A percentile compares a stretch with the other conserved stretches of the same genome.
These are phyloP conservation scores for Hassar affinis DNA, from an alignment of 2,113 vertebrate species.

Conservation along the genomic window DNA sequence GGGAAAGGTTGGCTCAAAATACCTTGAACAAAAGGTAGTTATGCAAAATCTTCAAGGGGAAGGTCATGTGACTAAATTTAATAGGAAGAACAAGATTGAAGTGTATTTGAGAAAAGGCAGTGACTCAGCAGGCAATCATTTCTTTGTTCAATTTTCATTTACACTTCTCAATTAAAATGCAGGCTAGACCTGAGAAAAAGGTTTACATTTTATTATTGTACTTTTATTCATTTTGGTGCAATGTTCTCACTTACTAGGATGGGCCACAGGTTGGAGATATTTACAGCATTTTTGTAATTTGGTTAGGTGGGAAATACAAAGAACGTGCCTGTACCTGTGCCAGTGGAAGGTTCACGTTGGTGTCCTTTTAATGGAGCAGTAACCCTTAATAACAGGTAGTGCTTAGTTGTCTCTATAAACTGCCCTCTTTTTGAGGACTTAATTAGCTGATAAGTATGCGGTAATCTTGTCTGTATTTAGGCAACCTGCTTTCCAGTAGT, in stretches of 20 bases:
- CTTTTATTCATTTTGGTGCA: neutral
- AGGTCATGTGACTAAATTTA: constrained; percentile 35
- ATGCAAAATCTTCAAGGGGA: constrained; percentile 22
- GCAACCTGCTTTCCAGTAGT: neutral
- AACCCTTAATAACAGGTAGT: neutral
- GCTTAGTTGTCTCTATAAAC: neutral
- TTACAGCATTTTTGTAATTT: neutral
- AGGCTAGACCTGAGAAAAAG: neutral
- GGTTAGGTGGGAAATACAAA: neutral
- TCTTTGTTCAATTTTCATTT: constrained; percentile 2
- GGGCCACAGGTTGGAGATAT: neutral
- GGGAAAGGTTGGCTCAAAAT: neutral
- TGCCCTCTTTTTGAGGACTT: neutral
- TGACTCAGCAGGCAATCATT: constrained; percentile 23
- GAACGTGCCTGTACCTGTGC: neutral
- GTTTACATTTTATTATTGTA: neutral
- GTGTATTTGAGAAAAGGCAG: too few species aligned
- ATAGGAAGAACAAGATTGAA: constrained; percentile 10
- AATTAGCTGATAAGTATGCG: neutral
- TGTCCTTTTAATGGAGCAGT: neutral
- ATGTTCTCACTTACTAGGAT: neutral
- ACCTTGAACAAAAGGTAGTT: constrained; percentile 5
- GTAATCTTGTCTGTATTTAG: neutral
- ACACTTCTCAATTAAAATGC: neutral
- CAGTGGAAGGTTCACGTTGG: neutral